These are phyloP conservation scores for Homalodisca vitripennis DNA, from an alignment of 1,140 invertebrate species.

Conservation along the genomic window DNA sequence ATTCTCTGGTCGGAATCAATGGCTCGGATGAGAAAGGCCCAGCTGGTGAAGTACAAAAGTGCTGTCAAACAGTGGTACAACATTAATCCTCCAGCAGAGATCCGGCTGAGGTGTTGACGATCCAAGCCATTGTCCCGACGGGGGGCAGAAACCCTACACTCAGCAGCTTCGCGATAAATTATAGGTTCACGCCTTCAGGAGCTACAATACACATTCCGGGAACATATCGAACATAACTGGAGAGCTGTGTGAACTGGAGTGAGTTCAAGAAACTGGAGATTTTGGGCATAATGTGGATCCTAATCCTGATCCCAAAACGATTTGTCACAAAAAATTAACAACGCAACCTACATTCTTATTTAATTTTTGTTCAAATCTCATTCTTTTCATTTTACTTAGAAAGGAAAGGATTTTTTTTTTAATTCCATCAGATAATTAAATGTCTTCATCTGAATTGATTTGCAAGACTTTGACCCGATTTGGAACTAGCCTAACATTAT, in stretches of 20 bases:
- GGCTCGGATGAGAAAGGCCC: background rate
- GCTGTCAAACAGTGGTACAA: slow-evolving; percentile 6
- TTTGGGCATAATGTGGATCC: too few species aligned
- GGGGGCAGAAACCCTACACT: slow-evolving; percentile 13
- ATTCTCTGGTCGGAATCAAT: background rate
- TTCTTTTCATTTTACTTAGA: too few species aligned
- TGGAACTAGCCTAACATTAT: too few species aligned
- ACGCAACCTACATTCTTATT: too few species aligned
- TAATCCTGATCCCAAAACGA: too few species aligned
- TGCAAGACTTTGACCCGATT: too few species aligned
- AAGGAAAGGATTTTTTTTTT: too few species aligned
- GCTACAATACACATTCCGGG: background rate
- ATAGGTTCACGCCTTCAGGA: slow-evolving; percentile 16
- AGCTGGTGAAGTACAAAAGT: background rate
- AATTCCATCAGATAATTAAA: too few species aligned
- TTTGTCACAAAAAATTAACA: too few species aligned
- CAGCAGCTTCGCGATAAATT: slow-evolving; percentile 12
- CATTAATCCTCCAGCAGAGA: slow-evolving; percentile 10
- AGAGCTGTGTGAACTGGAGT: background rate
- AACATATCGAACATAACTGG: background rate
- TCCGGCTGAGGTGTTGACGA: background rate
- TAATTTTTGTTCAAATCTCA: too few species aligned
- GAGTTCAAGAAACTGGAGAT: too few species aligned
- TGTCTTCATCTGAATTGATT: too few species aligned
- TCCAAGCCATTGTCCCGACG: background rate